Evolutionary conservation across 1,140 invertebrate species (phyloP), one percentile per base, ranked within the genome.

Genomic region (Antheraea pernyi): DNA sequence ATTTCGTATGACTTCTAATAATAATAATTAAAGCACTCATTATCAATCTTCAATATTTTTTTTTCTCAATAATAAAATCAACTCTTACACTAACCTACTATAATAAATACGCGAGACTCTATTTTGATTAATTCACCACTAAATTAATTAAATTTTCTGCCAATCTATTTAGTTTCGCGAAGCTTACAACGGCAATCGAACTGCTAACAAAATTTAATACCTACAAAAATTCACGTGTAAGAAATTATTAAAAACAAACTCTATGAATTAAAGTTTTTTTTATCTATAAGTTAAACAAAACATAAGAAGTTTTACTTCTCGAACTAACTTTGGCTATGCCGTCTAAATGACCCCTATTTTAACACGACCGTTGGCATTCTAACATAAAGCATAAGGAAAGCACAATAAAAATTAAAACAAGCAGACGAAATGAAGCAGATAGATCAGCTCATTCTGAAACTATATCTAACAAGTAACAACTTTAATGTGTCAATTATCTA

Each of bases 321-420:
- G 84, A 87, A 73, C 80, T 83, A 88, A 87, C 85, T 89, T 91
- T 90, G 89, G 88, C 88, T 89, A 85, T 86, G 86, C 89, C 88
- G 83, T 85, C 83, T 87, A 84, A 81, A 72, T 78, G 75, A 81
- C 78, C 76, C 78, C 76, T 78, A 76, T 82, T 71, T 67, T 78
- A 74, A 67, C 81, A 84, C 77, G 81, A 88, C 81, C 82, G 46
- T 73, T 73, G 64, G 75, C 77, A 70, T 76, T 74, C 83, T 75
- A 77, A 76, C 80, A 81, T 88, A 91, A 89, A 81, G 79, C 83
- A 79, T 84, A 85, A 72, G 22, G 7, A 85, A 88, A 91, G 88
- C 89, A 87, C 85, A 81, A 80, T 64, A 67, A 73, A 77, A 66
- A 75, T 77, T 48, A 83, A 85, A 84, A 79, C 71, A 80, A 84